These are phyloP conservation scores for Drosophila kanapiae DNA, from an alignment of 1,140 invertebrate species.

Conservation along the genomic window DNA sequence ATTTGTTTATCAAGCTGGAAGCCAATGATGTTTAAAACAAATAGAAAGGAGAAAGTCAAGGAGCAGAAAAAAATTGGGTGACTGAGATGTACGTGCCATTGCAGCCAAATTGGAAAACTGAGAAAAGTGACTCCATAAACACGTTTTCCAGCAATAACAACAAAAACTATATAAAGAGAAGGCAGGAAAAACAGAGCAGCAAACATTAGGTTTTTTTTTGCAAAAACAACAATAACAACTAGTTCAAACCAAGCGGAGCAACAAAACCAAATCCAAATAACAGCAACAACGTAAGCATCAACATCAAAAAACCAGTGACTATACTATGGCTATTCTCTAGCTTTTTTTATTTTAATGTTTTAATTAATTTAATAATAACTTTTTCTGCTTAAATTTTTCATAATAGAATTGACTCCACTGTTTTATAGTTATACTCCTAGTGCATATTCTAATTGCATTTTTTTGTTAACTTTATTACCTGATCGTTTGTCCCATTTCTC, in stretches of 20 bases:
- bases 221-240: conserved; percentile 3
- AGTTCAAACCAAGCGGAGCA: conserved; percentile 13
- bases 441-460: too few species aligned
- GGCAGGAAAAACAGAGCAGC: background rate
- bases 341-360: background rate
- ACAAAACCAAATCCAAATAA: background rate
- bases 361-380: too few species aligned
- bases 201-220: conserved; percentile 5
- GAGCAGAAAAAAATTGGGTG: background rate
- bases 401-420: too few species aligned
- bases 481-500: too few species aligned
- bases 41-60: background rate
- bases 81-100: conserved; percentile 51
- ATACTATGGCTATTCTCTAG: background rate
- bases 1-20: conserved; percentile 63
- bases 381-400: background rate
- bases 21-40: conserved; percentile 24
- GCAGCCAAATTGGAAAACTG: conserved; percentile 38
- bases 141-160: conserved; percentile 47
- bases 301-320: background rate
- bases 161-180: conserved; percentile 19
- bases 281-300: background rate
- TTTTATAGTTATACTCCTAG: too few species aligned
- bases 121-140: conserved; percentile 70
- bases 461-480: too few species aligned